Evolutionary conservation across 1,140 invertebrate genomes (phyloP), one percentile per base, ranked within the genome.

Genomic region (Dreissena polymorpha): DNA sequence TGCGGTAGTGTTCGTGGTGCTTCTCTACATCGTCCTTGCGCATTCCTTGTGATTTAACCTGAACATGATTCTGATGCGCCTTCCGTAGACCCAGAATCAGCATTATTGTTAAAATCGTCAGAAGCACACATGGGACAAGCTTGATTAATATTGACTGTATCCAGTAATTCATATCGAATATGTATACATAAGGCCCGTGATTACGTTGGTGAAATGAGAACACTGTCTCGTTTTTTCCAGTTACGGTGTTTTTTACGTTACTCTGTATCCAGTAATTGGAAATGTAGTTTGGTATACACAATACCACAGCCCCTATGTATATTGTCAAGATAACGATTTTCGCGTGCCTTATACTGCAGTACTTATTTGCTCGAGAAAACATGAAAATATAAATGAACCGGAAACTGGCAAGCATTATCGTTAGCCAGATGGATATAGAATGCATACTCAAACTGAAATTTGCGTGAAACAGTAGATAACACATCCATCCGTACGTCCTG

Each of bases 391-490:
- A 97, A 21, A 99, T 95, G 91, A 97, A 99, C 8, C 98, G 94
- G 96, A 98, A 99, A 8, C 98, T 95, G 0, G 98, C 98, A 60
- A 99, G 91, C 3, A 96, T 96, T 0, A 99, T 96, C 0, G 98
- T 98, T 83, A 99, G 91, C 95, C 97, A 98, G 79, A 98, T 98
- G 0, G 97, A 97, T 64, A 98, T 97, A 0, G 97, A 98, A 92
- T 99, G 98, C 90, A 96, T 94, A 0, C 97, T 96, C 95, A 94
- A 92, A 12, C 94, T 93, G 91, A 98, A 98, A 86, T 97, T 92
- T n/a, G 91, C 91, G 83, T 92, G 90, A 75, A 93, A 92, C 16
- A 91, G 51, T 10, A 91, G 83, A 64, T 90, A 90, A 50, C 87
- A 87, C 39, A 91, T 91, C 89, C 91, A 91, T 57, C 82, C 82